Conservation (phyloP, 2,113 vertebrate genomes). For the Epinephelus lanceolatus region DNA sequence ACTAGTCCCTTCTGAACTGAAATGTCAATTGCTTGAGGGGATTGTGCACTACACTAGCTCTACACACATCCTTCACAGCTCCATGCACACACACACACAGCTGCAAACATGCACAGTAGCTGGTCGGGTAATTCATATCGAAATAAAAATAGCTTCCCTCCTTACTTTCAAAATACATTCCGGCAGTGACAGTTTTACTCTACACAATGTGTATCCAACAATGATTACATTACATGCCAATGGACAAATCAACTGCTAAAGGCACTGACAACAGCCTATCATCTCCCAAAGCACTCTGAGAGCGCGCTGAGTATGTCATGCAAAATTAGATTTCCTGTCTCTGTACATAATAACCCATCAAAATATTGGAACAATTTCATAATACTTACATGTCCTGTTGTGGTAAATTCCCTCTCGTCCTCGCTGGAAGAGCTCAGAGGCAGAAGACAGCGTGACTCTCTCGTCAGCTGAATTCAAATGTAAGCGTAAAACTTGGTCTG, state of each 20-base stretch:
- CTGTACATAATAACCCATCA: constrained; percentile 34
- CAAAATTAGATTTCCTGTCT: constrained; percentile 48
- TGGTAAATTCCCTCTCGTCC: constrained; percentile 23
- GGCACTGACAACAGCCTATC: constrained; percentile 28
- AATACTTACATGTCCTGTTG: constrained; percentile 27
- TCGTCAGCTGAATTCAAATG: constrained; percentile 16
- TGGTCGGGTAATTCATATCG: not conserved
- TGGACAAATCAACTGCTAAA: constrained; percentile 31
- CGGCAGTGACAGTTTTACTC: constrained; percentile 2
- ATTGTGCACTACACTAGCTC: not conserved
- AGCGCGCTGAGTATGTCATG: constrained; percentile 20
- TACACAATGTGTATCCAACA: not conserved
- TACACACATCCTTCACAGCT: not conserved
- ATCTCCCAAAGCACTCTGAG: constrained; percentile 29
- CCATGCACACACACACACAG: not conserved
- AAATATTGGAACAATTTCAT: constrained; percentile 40
- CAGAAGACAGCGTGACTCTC: not conserved
- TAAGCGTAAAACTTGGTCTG: constrained; percentile 1
- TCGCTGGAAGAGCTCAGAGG: constrained; percentile 4
- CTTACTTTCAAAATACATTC: constrained; percentile 11
- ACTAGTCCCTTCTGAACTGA: not conserved
- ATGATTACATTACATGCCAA: constrained; percentile 11
- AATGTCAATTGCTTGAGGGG: constrained; percentile 2
- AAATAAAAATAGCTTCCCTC: not conserved
- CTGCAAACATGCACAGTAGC: not conserved